Evolutionary conservation across 2,113 vertebrate species (phyloP), one percentile per base, ranked within the genome.

Genomic region (Shinisaurus crocodilurus): DNA sequence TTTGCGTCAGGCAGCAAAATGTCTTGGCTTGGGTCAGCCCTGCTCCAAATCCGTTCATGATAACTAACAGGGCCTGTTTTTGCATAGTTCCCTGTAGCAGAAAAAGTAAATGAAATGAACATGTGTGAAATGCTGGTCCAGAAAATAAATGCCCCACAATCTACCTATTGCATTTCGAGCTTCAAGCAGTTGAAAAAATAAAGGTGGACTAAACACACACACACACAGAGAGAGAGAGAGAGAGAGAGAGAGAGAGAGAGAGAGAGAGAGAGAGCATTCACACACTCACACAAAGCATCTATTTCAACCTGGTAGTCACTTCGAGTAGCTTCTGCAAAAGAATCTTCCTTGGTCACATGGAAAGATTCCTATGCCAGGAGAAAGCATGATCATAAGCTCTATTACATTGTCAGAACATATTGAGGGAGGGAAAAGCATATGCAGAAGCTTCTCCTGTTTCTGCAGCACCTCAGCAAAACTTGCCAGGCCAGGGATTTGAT

Each of bases 381-480:
- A 72, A 89, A 72, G 7, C 54, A 69, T 85, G 29, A 67, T 85
- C 18, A 45, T 70, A 57, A 82, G 63, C 45, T 60, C 9, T 40
- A 75, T 57, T 8, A 65, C 76, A 29, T 76, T 67, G 54, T 37
- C 13, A 75, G 37, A 82, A 60, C 48, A 63, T 8, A n/a, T 7
- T 45, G 43, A 89, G 18, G 79, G 40, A 70, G 20, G 50, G 80
- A 60, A n/a, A 23, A 48, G 32, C 40, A 37, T 85, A 16, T 67
- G 25, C 34, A 85, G 37, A 84, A 25, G 25, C 25, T 76, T 48
- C 43, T 63, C 43, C 43, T 67, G 57, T 25, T 85, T 67, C 72
- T 32, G 43, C 63, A 89, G 65, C 60, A 85, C 27, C 60, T 80
- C 83, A 80, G 83, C 48, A 70, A 90, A 85, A 15, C 16, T 86